phyloP scores from a whole-genome alignment of 2,797 vertebrate genomes.

The Centroberyx gerrardi region DNA sequence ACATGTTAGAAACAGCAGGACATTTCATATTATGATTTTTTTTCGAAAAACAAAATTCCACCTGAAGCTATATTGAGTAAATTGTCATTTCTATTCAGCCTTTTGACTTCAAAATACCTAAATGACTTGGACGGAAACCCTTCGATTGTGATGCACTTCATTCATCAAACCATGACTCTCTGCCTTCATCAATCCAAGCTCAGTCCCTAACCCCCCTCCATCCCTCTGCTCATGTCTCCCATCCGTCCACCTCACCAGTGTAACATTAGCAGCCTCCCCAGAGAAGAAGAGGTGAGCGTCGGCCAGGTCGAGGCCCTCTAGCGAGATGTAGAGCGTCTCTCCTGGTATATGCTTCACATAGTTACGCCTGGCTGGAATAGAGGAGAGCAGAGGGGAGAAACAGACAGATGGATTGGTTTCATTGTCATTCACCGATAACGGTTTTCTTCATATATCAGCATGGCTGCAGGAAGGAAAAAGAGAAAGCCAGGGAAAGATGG shows the following conservation, averaged over 20 bases:
- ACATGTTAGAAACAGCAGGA: too few relatives aligned
- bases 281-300: slow-evolving; percentile 57
- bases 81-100: too few relatives aligned
- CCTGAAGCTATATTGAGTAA: too few relatives aligned
- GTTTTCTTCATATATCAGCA: too few relatives aligned
- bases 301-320: slow-evolving; percentile 55
- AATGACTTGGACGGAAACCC: too few relatives aligned
- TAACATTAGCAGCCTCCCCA: slow-evolving; percentile 35
- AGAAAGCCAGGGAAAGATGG: too few relatives aligned
- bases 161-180: not conserved
- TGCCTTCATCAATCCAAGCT: not conserved
- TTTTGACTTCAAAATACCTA: too few relatives aligned
- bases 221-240: not conserved
- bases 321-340: slow-evolving; percentile 60
- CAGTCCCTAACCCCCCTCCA: not conserved
- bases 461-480: not conserved
- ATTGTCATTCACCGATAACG: too few relatives aligned
- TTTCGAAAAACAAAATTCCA: too few relatives aligned
- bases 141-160: not conserved
- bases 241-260: slow-evolving; percentile 60
- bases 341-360: slow-evolving; percentile 65
- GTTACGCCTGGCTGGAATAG: slow-evolving; percentile 49
- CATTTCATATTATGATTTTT: too few relatives aligned
- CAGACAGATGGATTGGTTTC: not conserved
- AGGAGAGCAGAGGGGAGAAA: slow-evolving; percentile 9